These are phyloP conservation scores for Fopius arisanus DNA, from an alignment of 1,140 invertebrate genomes.

Conservation along the genomic window DNA sequence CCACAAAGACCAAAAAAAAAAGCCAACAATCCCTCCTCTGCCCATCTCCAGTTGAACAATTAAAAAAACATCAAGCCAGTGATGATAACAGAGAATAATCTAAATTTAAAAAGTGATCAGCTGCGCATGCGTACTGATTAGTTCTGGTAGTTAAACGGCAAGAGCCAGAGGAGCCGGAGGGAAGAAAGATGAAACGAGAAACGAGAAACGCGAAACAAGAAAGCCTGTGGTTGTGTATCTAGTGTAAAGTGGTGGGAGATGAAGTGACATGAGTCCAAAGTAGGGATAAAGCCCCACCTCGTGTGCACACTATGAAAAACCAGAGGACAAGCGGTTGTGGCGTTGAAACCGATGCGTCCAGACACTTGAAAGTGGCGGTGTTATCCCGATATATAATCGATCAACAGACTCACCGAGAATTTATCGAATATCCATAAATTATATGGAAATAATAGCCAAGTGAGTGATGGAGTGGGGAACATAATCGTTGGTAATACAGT, in stretches of 20 bases:
- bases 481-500: neutral
- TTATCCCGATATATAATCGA: slow-evolving; percentile 19
- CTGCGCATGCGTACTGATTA: slow-evolving; percentile 4
- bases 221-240: too few species aligned
- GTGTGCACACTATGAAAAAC: slow-evolving; percentile 13
- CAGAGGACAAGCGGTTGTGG: slow-evolving; percentile 16
- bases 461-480: neutral
- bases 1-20: too few species aligned
- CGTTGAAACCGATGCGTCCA: slow-evolving; percentile 31
- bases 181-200: too few species aligned
- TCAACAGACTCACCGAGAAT: neutral
- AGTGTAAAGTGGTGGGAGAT: too few species aligned
- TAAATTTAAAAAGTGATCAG: too few species aligned
- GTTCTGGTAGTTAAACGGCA: too few species aligned
- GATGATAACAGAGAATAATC: too few species aligned
- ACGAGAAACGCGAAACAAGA: too few species aligned
- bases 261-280: neutral
- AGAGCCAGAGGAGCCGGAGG: too few species aligned
- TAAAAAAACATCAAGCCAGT: neutral
- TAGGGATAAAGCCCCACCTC: slow-evolving; percentile 23
- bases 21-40: too few species aligned
- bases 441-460: neutral
- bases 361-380: slow-evolving; percentile 38
- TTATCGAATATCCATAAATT: neutral
- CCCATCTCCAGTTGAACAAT: neutral